Evolutionary conservation across 2,888 invertebrate genomes (phyloP).

Genomic region (Seira musarum): DNA sequence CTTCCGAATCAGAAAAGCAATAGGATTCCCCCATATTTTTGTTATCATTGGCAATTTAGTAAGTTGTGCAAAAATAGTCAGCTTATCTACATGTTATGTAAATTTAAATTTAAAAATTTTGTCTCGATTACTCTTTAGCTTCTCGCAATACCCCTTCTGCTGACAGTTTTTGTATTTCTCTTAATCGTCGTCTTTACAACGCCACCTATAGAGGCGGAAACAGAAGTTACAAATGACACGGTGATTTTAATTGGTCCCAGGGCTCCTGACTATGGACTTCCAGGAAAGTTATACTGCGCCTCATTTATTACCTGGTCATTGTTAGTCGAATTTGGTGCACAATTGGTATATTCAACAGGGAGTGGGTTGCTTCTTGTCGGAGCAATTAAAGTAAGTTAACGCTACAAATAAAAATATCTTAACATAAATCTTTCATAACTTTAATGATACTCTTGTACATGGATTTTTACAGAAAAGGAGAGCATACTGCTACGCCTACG

Average conservation of each 20-base stretch:
- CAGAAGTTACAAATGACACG: background rate
- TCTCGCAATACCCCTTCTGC: background rate
- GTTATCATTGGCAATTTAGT: background rate
- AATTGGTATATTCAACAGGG: constrained; percentile 30
- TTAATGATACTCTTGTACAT: background rate
- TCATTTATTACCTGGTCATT: background rate
- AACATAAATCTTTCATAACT: background rate
- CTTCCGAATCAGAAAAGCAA: background rate
- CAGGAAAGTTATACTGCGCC: constrained; percentile 10
- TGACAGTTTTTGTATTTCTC: background rate
- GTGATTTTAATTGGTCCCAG: background rate
- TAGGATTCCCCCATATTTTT: background rate
- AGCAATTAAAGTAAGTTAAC: constrained; percentile 21
- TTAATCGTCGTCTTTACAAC: background rate
- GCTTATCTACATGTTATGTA: too few species aligned
- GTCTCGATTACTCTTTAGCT: too few species aligned
- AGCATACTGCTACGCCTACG: constrained; percentile 37
- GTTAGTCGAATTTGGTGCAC: constrained; percentile 11
- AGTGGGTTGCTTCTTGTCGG: constrained; percentile 25
- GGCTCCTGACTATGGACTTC: background rate
- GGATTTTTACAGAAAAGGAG: constrained; percentile 22
- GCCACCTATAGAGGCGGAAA: background rate
- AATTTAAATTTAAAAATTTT: too few species aligned
- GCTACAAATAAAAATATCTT: background rate
- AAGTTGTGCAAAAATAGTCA: too few species aligned